Evolutionary conservation across 2,113 vertebrate species (phyloP), one percentile per base, ranked within the genome.

Genomic region (Bos javanicus): DNA sequence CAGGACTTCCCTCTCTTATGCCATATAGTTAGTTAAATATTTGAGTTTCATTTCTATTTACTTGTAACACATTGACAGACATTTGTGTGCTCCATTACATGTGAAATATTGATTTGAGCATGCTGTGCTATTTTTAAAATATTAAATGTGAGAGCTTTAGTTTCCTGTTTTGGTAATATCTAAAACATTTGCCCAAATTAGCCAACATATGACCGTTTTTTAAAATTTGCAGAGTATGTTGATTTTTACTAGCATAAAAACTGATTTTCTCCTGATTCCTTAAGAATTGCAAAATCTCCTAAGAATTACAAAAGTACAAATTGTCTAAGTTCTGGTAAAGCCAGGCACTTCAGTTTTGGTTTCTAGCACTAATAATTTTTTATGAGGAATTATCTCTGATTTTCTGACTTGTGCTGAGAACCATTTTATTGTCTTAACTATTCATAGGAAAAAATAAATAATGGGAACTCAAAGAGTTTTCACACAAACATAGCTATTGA

Each of bases 341-440:
- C 19, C n/a, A 96, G 39, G 13, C n/a, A 95, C 46, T 97, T 97
- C 39, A 90, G 78, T 96, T 97, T 97, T 86, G 83, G 17, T 97
- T 97, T 95, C 30, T 87, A 90, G 59, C 90, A 94, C 85, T 97
- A 91, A 83, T 92, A 80, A 60, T 94, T 94, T 93, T 95, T 54
- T 87, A 30, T 86, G 56, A 98, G 19, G 94, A 95, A 91, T 94
- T 87, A 60, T 91, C 23, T 91, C 48, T 90, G 71, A 10, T 92
- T 97, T 96, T 97, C 57, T 96, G 83, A 19, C 50, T 92, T 64
- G 36, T 83, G 83, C 26, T 89, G 25, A 93, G 67, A 95, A 74
- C 36, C 48, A 78, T 94, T 93, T 96, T 94, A 83, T 93, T 93
- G 16, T 91, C 48, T 36, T 88, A n/a, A 74, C 59, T 90, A 92